Evolutionary conservation across 2,888 invertebrate species (phyloP).

Genomic region (Amphipyra tragopoginis): DNA sequence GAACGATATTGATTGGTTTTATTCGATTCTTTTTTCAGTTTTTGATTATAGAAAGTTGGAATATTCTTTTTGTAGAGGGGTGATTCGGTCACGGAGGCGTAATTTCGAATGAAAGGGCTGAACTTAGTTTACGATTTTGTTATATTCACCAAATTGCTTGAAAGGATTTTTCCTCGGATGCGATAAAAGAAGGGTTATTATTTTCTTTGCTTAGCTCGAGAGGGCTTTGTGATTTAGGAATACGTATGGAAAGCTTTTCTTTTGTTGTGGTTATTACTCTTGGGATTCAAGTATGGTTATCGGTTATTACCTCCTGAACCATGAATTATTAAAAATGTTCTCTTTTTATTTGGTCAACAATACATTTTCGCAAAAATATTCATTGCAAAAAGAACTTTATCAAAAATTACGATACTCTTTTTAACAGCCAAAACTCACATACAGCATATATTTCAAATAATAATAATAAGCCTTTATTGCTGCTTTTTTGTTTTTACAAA

Average conservation of each 20-base stretch:
- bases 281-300: conserved; percentile 52
- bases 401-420: too few relatives aligned
- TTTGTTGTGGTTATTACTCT: conserved; percentile 54
- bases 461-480: too few relatives aligned
- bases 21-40: conserved; percentile 70
- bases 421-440: too few relatives aligned
- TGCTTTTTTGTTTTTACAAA: too few relatives aligned
- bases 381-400: too few relatives aligned
- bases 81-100: conserved; percentile 63
- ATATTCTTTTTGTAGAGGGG: conserved; percentile 62
- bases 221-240: conserved; percentile 53
- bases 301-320: conserved; percentile 42
- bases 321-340: conserved; percentile 36
- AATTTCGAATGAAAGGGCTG: conserved; percentile 62
- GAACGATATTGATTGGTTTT: conserved; percentile 54
- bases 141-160: conserved; percentile 65
- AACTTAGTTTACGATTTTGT: conserved; percentile 65
- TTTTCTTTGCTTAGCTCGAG: conserved; percentile 54
- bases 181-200: conserved; percentile 51
- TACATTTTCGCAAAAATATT: conserved; percentile 22
- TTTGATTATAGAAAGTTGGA: conserved; percentile 71
- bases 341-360: conserved; percentile 2
- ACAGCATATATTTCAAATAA: too few relatives aligned
- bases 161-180: conserved; percentile 52
- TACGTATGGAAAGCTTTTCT: conserved; percentile 32